These are phyloP conservation scores for Pipistrellus kuhlii DNA, from an alignment of 2,797 vertebrate genomes.

Conservation along the genomic window DNA sequence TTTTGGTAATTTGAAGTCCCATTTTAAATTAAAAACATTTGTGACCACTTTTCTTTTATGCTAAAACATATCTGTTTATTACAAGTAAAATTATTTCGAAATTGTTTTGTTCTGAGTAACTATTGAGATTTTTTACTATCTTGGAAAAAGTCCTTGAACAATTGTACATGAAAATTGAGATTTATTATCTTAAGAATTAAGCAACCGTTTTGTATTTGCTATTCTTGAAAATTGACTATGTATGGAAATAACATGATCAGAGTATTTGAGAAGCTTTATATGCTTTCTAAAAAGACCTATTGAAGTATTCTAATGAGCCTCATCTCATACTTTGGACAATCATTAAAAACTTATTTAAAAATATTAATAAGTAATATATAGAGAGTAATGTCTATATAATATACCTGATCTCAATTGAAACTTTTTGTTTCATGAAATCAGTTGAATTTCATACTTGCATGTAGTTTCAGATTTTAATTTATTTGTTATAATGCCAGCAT, in stretches of 20 bases:
- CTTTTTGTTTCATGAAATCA: neutral
- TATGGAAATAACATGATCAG: neutral
- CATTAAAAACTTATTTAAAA: neutral
- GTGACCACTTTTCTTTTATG: neutral
- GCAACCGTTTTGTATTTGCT: neutral
- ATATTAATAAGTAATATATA: neutral
- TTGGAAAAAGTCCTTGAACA: neutral
- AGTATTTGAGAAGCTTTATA: neutral
- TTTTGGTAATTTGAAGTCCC: conserved; percentile 31
- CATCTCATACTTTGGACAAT: neutral
- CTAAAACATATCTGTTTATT: neutral
- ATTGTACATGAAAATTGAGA: neutral
- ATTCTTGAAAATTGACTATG: neutral
- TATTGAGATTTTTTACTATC: conserved; percentile 27
- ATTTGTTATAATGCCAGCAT: neutral
- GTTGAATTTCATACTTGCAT: neutral
- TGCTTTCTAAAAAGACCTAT: neutral
- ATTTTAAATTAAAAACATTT: conserved; percentile 65
- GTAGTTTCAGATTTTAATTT: conserved; percentile 31
- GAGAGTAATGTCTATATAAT: no score
- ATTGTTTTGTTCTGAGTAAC: conserved; percentile 50
- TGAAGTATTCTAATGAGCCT: neutral
- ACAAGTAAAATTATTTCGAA: conserved; percentile 52
- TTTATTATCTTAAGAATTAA: conserved; percentile 8
- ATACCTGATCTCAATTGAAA: neutral